Evolutionary conservation across 2,888 invertebrate species (phyloP), one percentile per base, ranked within the genome.

Genomic region (Pilophorus perplexus): DNA sequence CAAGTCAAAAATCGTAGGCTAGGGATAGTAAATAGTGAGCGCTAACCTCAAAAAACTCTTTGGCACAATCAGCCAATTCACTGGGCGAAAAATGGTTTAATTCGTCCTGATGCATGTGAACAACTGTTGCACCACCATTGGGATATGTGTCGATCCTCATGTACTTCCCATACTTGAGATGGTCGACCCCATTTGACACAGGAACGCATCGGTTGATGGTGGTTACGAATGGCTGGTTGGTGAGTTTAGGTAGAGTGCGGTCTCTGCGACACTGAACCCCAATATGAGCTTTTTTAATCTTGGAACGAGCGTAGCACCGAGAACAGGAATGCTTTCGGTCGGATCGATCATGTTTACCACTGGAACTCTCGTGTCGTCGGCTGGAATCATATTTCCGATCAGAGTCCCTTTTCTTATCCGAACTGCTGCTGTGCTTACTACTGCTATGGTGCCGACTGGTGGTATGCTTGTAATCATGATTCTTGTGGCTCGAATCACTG

Each of bases 51-150:
- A 96, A 88, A 77, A 90, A 96, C 77, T 96, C 94, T 71, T 87
- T 84, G 1, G 91, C 90, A 68, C 96, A 80, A 67, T 88, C 85
- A 37, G 88, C 84, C 76, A 89, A 84, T 74, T 94, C 88, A 22
- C 83, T 82, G 0, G 81, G 79, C 20, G 82, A 81, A 12, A 92
- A 79, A 76, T 84, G 82, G 73, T 89, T 85, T 40, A 97, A 86
- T 77, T 97, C 94, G 71, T 93, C 88, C 75, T 95, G 93, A 77
- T 93, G 90, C 74, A 93, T 83, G 78, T 93, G 93, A 25, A 98
- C 83, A 14, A 94, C 88, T 27, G 88, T 85, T 0, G 95, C 97
- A 27, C 95, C 96, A 12, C 98, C 98, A 79, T 98, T 98, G 0
- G 93, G 88, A 77, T 96, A 92, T 0, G 88, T 87, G 78, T 98